A percentile compares a stretch with the other conserved stretches of the same genome.
phyloP scores from a whole-genome alignment of 37 sponge, comb jelly and placozoan genomes.

The Beroe ovata region DNA sequence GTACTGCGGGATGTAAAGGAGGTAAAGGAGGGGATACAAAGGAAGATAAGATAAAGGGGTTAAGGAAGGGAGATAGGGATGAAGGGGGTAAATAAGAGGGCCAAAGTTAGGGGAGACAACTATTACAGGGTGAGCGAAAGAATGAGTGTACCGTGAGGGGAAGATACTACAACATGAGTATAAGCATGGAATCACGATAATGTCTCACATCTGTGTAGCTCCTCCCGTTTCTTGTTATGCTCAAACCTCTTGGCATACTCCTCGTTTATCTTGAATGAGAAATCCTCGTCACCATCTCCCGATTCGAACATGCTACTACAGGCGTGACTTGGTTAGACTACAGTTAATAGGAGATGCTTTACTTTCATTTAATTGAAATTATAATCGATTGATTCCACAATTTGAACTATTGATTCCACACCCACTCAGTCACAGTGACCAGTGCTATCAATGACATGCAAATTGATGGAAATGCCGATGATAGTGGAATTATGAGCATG shows the following conservation, averaged over 20 bases:
- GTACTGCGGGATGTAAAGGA: slow-evolving; percentile 23
- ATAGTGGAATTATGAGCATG: too few relatives aligned
- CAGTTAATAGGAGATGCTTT: neutral
- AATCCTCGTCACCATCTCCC: slow-evolving; percentile 40
- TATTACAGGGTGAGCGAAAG: too few relatives aligned
- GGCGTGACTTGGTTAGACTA: neutral
- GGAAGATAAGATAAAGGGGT: neutral
- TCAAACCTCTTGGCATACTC: slow-evolving; percentile 78
- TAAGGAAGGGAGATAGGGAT: neutral
- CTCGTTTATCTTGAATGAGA: slow-evolving; percentile 78
- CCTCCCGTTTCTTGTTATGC: slow-evolving; percentile 78
- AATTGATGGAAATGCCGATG: too few relatives aligned
- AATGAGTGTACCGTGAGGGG: too few relatives aligned
- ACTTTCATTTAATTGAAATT: too few relatives aligned
- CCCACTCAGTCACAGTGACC: too few relatives aligned
- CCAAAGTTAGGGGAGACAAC: neutral
- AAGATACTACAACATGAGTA: too few relatives aligned
- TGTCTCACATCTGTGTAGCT: slow-evolving; percentile 77
- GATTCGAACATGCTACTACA: slow-evolving; percentile 13
- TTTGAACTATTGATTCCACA: too few relatives aligned
- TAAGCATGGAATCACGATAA: too few relatives aligned
- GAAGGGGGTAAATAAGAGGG: neutral
- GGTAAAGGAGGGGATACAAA: neutral
- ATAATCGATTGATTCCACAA: too few relatives aligned
- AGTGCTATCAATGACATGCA: too few relatives aligned